Percentiles rank a stretch among this genome's conserved stretches.
phyloP scores from a whole-genome alignment of 2,113 vertebrate species.

The Pipra filicauda region DNA sequence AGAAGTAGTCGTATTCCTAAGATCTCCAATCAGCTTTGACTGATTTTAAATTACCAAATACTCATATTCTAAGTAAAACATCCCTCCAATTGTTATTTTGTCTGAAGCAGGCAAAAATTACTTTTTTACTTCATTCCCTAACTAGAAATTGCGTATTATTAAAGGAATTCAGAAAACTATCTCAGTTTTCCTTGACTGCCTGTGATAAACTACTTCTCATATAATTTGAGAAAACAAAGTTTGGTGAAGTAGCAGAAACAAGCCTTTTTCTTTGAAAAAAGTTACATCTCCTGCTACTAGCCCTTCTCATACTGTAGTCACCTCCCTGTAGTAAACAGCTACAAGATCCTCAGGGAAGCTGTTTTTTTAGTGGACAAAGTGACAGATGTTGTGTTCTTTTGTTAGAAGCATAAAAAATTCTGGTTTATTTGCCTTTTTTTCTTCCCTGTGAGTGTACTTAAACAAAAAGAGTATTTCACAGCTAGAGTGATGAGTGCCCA shows the following conservation, averaged over 20 bases:
- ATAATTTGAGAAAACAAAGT: neutral
- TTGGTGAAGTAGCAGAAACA: neutral
- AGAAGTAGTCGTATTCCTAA: neutral
- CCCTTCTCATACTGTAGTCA: neutral
- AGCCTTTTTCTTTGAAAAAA: neutral
- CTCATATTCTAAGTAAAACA: neutral
- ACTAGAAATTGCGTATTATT: neutral
- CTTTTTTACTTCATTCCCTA: neutral
- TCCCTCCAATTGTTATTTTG: neutral
- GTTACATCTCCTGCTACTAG: neutral
- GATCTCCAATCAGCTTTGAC: neutral
- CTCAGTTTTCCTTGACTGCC: neutral
- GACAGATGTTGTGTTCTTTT: neutral
- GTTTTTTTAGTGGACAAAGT: neutral
- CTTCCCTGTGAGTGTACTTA: neutral
- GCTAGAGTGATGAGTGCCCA: neutral
- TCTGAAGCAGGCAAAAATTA: neutral
- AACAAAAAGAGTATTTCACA: neutral
- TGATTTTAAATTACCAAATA: neutral
- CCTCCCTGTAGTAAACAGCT: neutral
- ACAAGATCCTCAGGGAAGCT: neutral
- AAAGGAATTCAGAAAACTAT: neutral
- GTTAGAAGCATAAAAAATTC: neutral
- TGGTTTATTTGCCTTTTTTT: neutral
- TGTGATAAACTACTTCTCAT: neutral